Evolutionary conservation across 1,140 invertebrate species (phyloP).

Genomic region (Sitobion miscanthi): DNA sequence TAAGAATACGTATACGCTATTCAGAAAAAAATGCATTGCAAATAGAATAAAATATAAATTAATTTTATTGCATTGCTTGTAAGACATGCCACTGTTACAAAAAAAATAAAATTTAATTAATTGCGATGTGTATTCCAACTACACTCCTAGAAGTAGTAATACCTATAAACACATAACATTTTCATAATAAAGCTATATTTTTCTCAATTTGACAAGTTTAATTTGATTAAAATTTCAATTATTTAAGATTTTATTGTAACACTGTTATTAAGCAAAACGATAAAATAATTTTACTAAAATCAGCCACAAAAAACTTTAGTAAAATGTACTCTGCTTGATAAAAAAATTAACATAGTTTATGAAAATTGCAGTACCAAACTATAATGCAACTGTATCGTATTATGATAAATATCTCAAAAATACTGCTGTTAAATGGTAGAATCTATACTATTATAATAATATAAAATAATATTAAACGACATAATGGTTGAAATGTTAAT

Average conservation of each 20-base stretch:
- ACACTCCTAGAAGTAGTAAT: neutral
- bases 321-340: neutral
- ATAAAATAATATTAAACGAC: neutral
- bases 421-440: neutral
- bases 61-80: neutral
- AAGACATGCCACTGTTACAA: neutral
- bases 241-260: no score
- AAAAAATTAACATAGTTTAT: neutral
- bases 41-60: constrained; percentile 1
- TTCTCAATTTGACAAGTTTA: neutral
- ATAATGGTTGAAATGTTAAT: neutral
- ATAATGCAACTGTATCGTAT: neutral
- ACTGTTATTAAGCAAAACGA: neutral
- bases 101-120: neutral
- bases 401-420: neutral
- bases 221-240: no score
- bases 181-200: neutral
- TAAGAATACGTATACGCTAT: neutral
- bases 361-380: neutral
- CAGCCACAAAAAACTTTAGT: neutral
- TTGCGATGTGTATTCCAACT: neutral
- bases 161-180: neutral
- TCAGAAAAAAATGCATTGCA: neutral
- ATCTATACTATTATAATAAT: neutral
- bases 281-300: neutral